These are phyloP conservation scores for Chlorocebus sabaeus DNA, from an alignment of 2,113 vertebrate species.

Conservation along the genomic window DNA sequence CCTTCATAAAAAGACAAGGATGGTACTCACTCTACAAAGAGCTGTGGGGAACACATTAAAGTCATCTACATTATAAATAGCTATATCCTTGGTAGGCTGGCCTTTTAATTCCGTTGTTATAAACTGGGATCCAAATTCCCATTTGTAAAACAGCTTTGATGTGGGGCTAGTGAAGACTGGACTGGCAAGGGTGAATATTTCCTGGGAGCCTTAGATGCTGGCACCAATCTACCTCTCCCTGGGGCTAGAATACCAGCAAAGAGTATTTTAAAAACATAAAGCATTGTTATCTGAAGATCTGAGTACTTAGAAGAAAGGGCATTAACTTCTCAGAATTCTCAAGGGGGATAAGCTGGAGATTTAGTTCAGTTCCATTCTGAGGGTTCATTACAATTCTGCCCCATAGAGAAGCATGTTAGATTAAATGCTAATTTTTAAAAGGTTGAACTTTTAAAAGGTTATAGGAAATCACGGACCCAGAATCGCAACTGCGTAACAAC, in stretches of 20 bases:
- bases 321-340: conserved; percentile 35
- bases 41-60: conserved; percentile 63
- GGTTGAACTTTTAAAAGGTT: conserved; percentile 19
- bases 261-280: not conserved
- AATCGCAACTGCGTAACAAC: not conserved
- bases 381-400: not conserved
- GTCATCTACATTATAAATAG: conserved; percentile 56
- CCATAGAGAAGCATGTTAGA: not conserved
- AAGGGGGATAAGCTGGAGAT: not conserved
- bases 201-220: conserved; percentile 20
- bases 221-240: not conserved
- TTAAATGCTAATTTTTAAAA: not conserved
- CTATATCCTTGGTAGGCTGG: not conserved
- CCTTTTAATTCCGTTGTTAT: conserved; percentile 61
- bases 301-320: conserved; percentile 10
- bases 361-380: not conserved
- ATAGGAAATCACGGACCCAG: not conserved
- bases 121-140: conserved; percentile 59
- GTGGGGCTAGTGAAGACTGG: conserved; percentile 43
- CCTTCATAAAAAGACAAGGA: conserved; percentile 46
- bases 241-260: not conserved
- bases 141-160: conserved; percentile 70
- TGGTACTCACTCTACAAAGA: conserved; percentile 54
- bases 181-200: conserved; percentile 16
- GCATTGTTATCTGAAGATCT: conserved; percentile 22